Conservation (phyloP, 2,113 vertebrate species). For the Tympanuchus pallidicinctus region DNA sequence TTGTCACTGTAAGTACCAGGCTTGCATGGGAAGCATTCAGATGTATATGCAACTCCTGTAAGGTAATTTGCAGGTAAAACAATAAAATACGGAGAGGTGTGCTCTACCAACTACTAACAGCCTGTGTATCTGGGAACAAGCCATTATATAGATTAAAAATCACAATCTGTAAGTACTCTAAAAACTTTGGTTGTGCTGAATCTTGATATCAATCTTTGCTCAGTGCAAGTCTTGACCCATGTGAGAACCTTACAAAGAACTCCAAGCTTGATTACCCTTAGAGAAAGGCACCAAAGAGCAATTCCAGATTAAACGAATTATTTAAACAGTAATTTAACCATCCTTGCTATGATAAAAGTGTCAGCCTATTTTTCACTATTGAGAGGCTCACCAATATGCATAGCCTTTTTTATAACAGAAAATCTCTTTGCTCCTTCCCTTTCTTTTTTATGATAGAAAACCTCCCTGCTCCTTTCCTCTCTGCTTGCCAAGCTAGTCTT, state of each 20-base stretch:
- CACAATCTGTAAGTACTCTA: neutral
- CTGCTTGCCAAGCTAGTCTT: neutral
- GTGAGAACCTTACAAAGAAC: neutral
- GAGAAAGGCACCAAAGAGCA: neutral
- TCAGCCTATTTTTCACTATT: neutral
- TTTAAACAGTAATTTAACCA: neutral
- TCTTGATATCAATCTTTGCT: neutral
- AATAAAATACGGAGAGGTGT: neutral
- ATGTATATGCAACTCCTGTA: slow-evolving; percentile 94
- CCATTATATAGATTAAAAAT: neutral
- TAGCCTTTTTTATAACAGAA: fast-evolving
- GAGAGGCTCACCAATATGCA: neutral
- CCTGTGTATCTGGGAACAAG: neutral
- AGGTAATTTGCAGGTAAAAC: neutral
- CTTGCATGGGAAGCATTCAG: slow-evolving; percentile 95
- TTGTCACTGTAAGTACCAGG: slow-evolving; percentile 89
- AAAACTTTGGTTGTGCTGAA: neutral
- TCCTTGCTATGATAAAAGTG: neutral
- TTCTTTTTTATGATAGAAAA: neutral
- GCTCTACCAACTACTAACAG: neutral
- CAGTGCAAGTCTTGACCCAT: neutral
- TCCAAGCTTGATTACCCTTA: neutral
- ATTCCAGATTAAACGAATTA: neutral
- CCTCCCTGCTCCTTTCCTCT: fast-evolving
- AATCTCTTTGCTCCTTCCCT: neutral